Evolutionary conservation across 2,113 vertebrate species (phyloP).

Genomic region (Scalopus aquaticus): DNA sequence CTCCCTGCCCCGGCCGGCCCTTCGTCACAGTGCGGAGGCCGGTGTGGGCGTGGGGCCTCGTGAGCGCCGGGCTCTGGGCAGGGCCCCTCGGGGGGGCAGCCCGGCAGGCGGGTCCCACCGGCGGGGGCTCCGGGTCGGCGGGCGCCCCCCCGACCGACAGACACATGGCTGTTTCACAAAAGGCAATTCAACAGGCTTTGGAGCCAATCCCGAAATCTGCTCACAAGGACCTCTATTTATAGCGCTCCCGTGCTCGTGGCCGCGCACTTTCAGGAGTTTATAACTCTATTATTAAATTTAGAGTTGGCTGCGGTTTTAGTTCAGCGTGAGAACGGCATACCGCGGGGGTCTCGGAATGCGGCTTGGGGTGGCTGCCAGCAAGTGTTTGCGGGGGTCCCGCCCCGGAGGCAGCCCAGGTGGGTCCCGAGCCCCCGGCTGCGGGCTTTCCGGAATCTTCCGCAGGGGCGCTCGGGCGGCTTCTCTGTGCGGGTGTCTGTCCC

Average conservation of each 20-base stretch:
- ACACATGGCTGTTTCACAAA: not conserved
- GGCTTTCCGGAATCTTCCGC: conserved; percentile 62
- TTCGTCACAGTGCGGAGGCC: fast-evolving
- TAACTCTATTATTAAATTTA: conserved; percentile 75
- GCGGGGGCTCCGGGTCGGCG: not conserved
- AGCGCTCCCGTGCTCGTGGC: conserved; percentile 51
- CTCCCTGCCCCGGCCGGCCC: not conserved
- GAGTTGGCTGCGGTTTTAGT: conserved; percentile 69
- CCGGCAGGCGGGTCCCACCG: not conserved
- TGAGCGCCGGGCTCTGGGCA: not conserved
- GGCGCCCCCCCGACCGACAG: not conserved
- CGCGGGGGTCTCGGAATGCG: conserved; percentile 44
- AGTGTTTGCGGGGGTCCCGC: not conserved
- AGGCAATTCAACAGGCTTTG: conserved; percentile 46
- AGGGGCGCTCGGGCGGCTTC: conserved; percentile 34
- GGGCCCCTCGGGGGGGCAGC: not conserved
- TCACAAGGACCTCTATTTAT: conserved; percentile 67
- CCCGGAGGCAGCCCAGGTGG: not conserved
- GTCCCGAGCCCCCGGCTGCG: not conserved
- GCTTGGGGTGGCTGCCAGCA: not conserved
- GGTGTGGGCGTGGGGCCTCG: not conserved
- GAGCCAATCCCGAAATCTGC: not conserved
- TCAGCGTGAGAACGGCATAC: conserved; percentile 61
- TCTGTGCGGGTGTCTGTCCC: not conserved
- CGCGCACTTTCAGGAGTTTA: conserved; percentile 63